Conservation (phyloP, 2,888 invertebrate species). For the Athalia rosae region DNA sequence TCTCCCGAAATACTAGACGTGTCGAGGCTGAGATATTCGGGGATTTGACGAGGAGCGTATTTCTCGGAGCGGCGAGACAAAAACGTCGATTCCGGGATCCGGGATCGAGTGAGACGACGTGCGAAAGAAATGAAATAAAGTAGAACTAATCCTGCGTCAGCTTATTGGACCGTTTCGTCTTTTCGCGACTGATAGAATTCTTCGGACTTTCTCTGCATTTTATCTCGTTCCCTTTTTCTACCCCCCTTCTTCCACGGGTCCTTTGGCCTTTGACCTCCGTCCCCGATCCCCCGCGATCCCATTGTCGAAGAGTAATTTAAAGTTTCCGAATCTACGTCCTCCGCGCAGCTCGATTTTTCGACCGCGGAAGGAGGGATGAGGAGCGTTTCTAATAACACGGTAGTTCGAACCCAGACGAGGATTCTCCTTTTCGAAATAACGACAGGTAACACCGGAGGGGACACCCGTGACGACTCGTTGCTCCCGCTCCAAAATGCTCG, state of each 20-base stretch:
- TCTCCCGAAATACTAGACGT: background rate
- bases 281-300: constrained; percentile 15
- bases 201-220: constrained; percentile 34
- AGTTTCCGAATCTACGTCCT: constrained; percentile 36
- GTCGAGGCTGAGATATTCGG: background rate
- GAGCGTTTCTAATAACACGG: background rate
- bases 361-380: background rate
- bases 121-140: constrained; percentile 17
- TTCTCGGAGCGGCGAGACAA: background rate
- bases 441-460: background rate
- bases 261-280: constrained; percentile 13
- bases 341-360: background rate
- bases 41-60: background rate
- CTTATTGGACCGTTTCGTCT: constrained; percentile 40
- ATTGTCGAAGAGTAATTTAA: constrained; percentile 34
- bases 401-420: constrained; percentile 7
- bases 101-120: background rate
- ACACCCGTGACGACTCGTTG: too few relatives aligned
- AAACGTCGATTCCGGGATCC: background rate
- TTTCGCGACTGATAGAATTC: constrained; percentile 38
- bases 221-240: constrained; percentile 20
- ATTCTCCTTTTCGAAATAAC: background rate
- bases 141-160: constrained; percentile 40
- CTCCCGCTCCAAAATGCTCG: too few relatives aligned
- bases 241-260: background rate